Conservation (phyloP, 2,797 vertebrate genomes). For the Phrynocephalus vlangalii region DNA sequence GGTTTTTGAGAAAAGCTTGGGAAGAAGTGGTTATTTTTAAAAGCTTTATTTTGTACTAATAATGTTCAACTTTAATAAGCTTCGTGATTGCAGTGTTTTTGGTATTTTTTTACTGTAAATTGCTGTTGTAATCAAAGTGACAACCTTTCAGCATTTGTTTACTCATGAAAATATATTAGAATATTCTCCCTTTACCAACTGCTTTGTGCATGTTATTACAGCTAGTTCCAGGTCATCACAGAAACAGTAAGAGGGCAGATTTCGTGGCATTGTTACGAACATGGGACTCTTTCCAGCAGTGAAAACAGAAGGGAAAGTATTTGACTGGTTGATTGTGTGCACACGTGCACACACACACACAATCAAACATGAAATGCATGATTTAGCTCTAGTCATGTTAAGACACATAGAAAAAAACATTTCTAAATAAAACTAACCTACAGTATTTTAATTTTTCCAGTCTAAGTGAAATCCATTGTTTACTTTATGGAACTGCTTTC, state of each 20-base stretch:
- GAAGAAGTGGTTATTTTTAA: not conserved
- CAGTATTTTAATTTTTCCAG: no score
- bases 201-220: not conserved
- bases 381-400: no score
- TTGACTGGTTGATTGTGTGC: no score
- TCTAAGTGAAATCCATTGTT: no score
- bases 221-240: not conserved
- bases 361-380: no score
- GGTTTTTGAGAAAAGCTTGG: not conserved
- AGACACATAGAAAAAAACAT: no score
- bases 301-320: not conserved
- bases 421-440: no score
- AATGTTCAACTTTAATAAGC: constrained; percentile 10
- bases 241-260: not conserved
- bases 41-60: not conserved
- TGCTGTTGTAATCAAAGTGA: not conserved
- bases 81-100: constrained; percentile 11
- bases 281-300: not conserved
- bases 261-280: not conserved
- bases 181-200: not conserved
- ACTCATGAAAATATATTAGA: not conserved
- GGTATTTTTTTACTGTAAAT: constrained; percentile 32
- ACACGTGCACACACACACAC: no score
- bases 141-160: not conserved
- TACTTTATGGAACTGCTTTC: no score